Percentiles rank a stretch among this genome's conserved stretches.
Evolutionary conservation across 1,140 invertebrate species (phyloP).

Genomic region (Neomicropteryx cornuta): DNA sequence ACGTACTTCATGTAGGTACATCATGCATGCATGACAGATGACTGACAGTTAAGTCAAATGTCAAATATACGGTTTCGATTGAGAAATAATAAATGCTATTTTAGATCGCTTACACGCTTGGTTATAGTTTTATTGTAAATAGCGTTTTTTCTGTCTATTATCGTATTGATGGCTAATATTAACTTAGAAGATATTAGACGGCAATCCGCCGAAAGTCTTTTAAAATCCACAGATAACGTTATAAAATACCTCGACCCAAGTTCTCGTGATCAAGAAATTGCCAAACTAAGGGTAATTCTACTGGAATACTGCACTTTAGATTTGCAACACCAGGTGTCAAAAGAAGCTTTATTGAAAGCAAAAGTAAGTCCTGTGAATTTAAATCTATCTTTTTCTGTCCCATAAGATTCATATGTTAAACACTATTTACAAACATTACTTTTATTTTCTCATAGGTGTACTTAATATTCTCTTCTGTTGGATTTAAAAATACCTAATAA

Average conservation of each 20-base stretch:
- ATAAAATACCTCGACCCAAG: slow-evolving; percentile 24
- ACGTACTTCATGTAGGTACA: no score
- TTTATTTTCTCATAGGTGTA: neutral
- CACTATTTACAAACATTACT: slow-evolving; percentile 2
- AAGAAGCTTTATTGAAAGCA: slow-evolving; percentile 20
- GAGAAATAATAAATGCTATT: no score
- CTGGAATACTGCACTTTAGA: slow-evolving; percentile 24
- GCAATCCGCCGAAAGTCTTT: slow-evolving; percentile 24
- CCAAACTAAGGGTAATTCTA: slow-evolving; percentile 20
- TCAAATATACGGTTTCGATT: no score
- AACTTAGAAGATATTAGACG: slow-evolving; percentile 23
- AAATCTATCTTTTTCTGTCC: slow-evolving; percentile 4
- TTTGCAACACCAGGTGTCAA: slow-evolving; percentile 20
- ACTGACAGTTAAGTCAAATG: no score
- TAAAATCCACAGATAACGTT: slow-evolving; percentile 25
- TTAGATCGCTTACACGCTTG: no score
- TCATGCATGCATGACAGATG: no score
- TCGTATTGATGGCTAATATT: slow-evolving; percentile 23
- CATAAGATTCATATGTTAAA: slow-evolving; percentile 1
- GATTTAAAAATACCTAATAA: slow-evolving; percentile 21
- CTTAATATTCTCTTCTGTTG: slow-evolving; percentile 9
- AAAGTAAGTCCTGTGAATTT: slow-evolving; percentile 16
- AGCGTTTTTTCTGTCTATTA: no score
- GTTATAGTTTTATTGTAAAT: no score
- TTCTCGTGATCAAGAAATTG: slow-evolving; percentile 18